Conservation (phyloP, 2,797 vertebrate species). For the Enteromius anoplus region DNA sequence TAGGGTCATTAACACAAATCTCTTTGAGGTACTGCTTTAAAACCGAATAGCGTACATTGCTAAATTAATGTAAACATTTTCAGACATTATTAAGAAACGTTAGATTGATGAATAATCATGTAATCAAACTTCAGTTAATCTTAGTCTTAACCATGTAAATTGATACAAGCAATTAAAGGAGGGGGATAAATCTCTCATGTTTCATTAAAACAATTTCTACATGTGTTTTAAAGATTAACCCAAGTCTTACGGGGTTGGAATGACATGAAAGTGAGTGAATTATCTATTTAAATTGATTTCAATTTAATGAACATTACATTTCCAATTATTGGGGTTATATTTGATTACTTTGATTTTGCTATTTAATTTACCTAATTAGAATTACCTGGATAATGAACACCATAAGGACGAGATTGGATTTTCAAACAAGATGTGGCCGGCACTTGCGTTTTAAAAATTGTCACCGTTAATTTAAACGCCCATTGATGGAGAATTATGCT, state of each 20-base stretch:
- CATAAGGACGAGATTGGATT: not conserved
- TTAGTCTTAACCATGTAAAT: not conserved
- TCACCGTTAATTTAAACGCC: not conserved
- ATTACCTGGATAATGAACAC: not conserved
- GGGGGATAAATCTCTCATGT: not conserved
- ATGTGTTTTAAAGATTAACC: not conserved
- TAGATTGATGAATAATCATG: not conserved
- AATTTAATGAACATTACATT: not conserved
- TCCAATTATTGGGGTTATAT: not conserved
- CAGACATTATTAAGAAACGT: not conserved
- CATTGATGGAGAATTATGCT: not conserved
- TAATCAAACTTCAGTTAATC: not conserved
- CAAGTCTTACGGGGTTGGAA: not conserved
- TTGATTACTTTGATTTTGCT: not conserved
- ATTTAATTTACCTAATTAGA: not conserved
- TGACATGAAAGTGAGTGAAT: not conserved
- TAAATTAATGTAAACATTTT: not conserved
- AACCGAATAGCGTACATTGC: not conserved
- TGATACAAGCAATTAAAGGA: not conserved
- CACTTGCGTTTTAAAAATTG: not conserved
- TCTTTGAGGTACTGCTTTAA: not conserved
- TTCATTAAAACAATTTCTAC: not conserved
- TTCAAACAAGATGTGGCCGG: not conserved
- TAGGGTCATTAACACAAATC: not conserved
- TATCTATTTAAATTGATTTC: not conserved